Percentiles rank a stretch among this genome's conserved stretches.
These are phyloP conservation scores for Spodoptera littoralis DNA, from an alignment of 2,888 invertebrate species.

Conservation along the genomic window DNA sequence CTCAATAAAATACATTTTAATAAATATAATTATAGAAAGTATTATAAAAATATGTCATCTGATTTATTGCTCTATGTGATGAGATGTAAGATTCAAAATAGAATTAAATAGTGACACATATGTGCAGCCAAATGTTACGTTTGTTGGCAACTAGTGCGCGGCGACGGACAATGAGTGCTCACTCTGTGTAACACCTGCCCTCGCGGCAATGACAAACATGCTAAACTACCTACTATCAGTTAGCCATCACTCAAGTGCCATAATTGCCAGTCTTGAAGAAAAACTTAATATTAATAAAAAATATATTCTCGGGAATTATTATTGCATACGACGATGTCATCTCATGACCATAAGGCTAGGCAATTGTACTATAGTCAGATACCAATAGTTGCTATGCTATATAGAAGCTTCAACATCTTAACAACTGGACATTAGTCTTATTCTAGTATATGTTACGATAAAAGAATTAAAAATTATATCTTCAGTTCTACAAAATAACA, in stretches of 20 bases:
- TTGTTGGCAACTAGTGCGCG: constrained; percentile 74
- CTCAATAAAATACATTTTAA: constrained; percentile 31
- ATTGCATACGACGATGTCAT: constrained; percentile 62
- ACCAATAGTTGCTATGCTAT: constrained; percentile 46
- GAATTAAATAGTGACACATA: constrained; percentile 72
- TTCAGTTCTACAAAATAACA: constrained; percentile 61
- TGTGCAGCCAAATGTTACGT: constrained; percentile 78
- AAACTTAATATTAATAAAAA: constrained; percentile 67
- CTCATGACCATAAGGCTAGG: constrained; percentile 80
- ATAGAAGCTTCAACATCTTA: constrained; percentile 67
- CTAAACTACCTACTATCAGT: constrained; percentile 63
- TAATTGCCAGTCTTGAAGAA: constrained; percentile 73
- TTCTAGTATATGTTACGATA: constrained; percentile 46
- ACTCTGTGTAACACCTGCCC: constrained; percentile 68
- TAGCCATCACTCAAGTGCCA: constrained; percentile 65
- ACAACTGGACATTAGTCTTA: constrained; percentile 67
- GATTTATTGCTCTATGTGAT: constrained; percentile 48
- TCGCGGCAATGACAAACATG: constrained; percentile 74
- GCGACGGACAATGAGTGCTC: constrained; percentile 73
- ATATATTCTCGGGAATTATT: constrained; percentile 53
- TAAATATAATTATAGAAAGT: constrained; percentile 35
- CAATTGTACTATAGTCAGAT: constrained; percentile 82
- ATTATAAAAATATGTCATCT: constrained; percentile 55
- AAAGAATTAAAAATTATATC: constrained; percentile 43
- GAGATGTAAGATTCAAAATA: constrained; percentile 51